Conservation (phyloP, 2,888 invertebrate genomes). For the Cantharis rufa region DNA sequence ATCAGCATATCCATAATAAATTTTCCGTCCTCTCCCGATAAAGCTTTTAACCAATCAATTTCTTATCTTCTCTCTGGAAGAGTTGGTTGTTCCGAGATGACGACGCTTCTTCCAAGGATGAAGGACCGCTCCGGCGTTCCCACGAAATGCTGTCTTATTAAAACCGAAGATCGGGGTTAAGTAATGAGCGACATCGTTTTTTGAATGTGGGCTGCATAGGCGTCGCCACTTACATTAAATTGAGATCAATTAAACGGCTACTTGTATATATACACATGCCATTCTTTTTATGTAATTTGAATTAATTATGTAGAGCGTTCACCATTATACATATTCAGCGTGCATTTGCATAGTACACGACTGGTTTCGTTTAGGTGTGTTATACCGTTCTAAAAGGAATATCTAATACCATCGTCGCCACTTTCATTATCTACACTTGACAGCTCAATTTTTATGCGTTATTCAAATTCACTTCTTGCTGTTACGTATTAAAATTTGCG, state of each 20-base stretch:
- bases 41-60: not conserved
- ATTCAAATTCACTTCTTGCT: no score
- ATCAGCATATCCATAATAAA: not conserved
- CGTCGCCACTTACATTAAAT: constrained; percentile 42
- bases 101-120: not conserved
- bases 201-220: constrained; percentile 29
- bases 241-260: constrained; percentile 43
- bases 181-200: not conserved
- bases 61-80: not conserved
- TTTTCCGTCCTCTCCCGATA: not conserved
- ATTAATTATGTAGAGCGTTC: constrained; percentile 41
- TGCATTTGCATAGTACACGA: constrained; percentile 47
- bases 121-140: no score
- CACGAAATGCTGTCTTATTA: not conserved
- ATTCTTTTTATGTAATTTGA: constrained; percentile 40
- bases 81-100: not conserved
- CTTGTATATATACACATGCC: constrained; percentile 34
- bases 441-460: not conserved
- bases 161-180: not conserved
- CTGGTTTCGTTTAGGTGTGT: constrained; percentile 30
- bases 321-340: constrained; percentile 46
- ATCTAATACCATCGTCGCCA: constrained; percentile 18
- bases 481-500: no score
- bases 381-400: constrained; percentile 20
- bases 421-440: not conserved